phyloP scores from a whole-genome alignment of 1,140 invertebrate genomes.

The Brachystomella parvula region DNA sequence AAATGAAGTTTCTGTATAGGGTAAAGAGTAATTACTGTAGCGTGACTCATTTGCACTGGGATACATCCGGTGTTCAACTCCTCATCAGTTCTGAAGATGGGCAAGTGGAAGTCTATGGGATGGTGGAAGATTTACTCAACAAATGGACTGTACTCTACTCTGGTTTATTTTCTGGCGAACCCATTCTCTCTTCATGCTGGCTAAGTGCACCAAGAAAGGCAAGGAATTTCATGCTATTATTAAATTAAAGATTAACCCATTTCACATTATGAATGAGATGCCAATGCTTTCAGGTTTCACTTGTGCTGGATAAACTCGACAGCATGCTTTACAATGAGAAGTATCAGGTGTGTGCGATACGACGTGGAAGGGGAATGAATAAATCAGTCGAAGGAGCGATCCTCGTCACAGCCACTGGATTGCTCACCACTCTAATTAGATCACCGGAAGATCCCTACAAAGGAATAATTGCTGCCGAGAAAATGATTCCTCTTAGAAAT shows the following conservation, averaged over 20 bases:
- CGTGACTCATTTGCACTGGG: conserved; percentile 76
- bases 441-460: conserved; percentile 23
- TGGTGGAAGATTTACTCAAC: conserved; percentile 69
- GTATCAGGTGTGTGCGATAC: conserved; percentile 64
- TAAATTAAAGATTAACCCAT: neutral
- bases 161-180: conserved; percentile 59
- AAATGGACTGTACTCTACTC: conserved; percentile 55
- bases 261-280: conserved; percentile 32
- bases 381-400: conserved; percentile 70
- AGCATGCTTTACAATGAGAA: conserved; percentile 72
- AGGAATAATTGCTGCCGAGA: conserved; percentile 22
- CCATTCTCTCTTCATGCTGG: conserved; percentile 52
- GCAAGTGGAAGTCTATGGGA: conserved; percentile 64
- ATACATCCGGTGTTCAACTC: conserved; percentile 66
- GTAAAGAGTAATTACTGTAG: conserved; percentile 47
- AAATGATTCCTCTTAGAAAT: conserved; percentile 30
- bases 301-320: conserved; percentile 70
- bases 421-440: conserved; percentile 60
- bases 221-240: neutral
- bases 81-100: conserved; percentile 66
- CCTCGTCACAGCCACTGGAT: conserved; percentile 71
- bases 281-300: conserved; percentile 44
- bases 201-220: conserved; percentile 27
- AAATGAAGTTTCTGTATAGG: too few relatives aligned
- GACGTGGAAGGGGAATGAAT: conserved; percentile 73